Evolutionary conservation across 2,113 vertebrate genomes (phyloP).

Genomic region (Climacteris rufus): DNA sequence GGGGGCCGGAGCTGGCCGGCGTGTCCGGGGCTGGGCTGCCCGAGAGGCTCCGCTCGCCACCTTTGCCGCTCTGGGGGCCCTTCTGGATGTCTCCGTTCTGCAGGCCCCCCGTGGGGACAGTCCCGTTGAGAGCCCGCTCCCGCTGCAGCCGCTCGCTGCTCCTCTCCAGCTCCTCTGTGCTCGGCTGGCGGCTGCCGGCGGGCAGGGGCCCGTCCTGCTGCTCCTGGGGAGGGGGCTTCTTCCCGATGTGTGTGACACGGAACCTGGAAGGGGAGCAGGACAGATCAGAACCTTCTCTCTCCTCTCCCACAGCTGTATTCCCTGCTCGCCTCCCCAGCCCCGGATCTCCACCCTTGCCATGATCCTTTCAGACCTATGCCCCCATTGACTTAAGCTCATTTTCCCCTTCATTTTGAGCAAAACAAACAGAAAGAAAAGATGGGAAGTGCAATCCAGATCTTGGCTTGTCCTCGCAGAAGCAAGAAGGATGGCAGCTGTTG

Average conservation of each 20-base stretch:
- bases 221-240: constrained; percentile 74
- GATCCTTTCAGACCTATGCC: background rate
- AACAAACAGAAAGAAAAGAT: background rate
- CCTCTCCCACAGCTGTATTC: background rate
- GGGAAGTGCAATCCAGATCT: background rate
- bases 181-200: constrained; percentile 50
- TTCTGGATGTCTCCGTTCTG: constrained; percentile 53
- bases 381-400: background rate
- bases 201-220: constrained; percentile 63
- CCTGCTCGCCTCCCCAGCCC: background rate
- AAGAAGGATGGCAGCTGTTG: background rate
- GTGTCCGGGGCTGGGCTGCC: background rate
- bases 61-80: background rate
- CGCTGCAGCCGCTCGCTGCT: constrained; percentile 40
- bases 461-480: background rate
- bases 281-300: background rate
- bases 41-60: background rate
- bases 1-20: background rate
- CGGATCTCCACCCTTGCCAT: accelerated
- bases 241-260: constrained; percentile 88
- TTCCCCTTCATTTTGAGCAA: background rate
- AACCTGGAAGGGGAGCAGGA: constrained; percentile 71
- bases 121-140: constrained; percentile 52
- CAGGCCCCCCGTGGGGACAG: background rate
- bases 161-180: constrained; percentile 34